Conservation (phyloP, 2,113 vertebrate genomes). For the Xyrauchen texanus region DNA sequence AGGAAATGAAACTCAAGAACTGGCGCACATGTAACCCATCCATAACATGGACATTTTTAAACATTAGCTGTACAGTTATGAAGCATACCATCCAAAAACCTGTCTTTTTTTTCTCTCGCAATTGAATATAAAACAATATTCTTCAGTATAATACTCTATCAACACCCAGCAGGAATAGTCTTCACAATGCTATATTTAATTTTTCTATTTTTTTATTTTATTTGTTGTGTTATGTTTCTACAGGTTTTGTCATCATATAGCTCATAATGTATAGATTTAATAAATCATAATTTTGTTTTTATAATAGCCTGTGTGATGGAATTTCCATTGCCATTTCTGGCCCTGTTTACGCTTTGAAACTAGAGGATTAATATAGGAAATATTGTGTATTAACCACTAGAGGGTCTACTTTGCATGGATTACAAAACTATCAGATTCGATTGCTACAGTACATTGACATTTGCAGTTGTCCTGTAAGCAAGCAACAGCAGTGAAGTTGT, state of each 20-base stretch:
- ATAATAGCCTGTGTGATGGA: background rate
- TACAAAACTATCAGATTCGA: background rate
- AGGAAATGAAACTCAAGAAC: slow-evolving; percentile 54
- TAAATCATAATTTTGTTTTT: background rate
- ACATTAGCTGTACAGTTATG: slow-evolving; percentile 5
- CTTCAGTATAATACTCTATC: no score
- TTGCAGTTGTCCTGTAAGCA: background rate
- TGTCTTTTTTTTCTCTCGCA: background rate
- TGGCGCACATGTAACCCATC: slow-evolving; percentile 8
- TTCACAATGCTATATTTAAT: no score
- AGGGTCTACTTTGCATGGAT: background rate
- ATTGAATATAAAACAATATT: no score
- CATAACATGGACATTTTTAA: background rate
- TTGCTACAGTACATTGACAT: background rate
- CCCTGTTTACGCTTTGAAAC: background rate
- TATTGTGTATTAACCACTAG: background rate
- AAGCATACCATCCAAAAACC: background rate
- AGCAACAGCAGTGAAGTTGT: no score
- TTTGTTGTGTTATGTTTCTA: background rate
- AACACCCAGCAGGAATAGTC: no score
- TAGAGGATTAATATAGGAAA: no score
- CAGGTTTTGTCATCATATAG: background rate
- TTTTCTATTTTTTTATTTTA: background rate
- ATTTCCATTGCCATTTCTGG: background rate
- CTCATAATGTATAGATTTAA: background rate